phyloP scores from a whole-genome alignment of 2,797 vertebrate species.

The Apodemus agrarius region DNA sequence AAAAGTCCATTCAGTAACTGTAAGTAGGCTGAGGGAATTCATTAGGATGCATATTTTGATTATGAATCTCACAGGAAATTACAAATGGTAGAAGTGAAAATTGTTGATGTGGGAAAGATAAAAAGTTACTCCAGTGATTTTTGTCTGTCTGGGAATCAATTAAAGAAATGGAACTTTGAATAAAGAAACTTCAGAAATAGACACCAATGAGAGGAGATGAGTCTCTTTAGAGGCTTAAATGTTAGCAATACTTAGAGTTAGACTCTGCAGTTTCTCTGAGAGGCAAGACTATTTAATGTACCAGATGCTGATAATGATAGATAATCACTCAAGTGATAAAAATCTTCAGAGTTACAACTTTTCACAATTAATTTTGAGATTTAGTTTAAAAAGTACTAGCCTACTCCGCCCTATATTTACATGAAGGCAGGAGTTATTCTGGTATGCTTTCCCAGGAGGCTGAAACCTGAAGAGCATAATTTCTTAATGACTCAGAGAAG shows the following conservation, averaged over 20 bases:
- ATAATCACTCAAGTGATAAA: neutral
- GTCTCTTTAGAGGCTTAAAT: neutral
- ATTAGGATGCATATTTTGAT: conserved; percentile 23
- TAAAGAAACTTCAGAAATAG: conserved; percentile 26
- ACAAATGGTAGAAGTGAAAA: conserved; percentile 43
- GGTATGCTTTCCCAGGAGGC: neutral
- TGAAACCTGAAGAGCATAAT: neutral
- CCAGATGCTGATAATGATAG: neutral
- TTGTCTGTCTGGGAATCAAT: conserved; percentile 37
- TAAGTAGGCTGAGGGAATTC: conserved; percentile 31
- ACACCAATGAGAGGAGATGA: neutral
- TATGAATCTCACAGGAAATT: conserved; percentile 61
- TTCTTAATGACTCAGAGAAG: neutral
- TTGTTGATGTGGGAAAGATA: conserved; percentile 24
- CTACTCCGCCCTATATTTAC: neutral
- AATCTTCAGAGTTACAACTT: neutral
- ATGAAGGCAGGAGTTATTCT: neutral
- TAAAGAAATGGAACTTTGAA: conserved; percentile 19
- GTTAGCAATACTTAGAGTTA: neutral
- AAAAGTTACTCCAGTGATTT: neutral
- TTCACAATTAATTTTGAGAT: neutral
- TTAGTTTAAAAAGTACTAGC: neutral
- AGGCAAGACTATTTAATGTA: conserved; percentile 25
- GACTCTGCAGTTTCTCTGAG: neutral
- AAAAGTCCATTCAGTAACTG: conserved; percentile 17